These are phyloP conservation scores for Eubasilissa regina DNA, from an alignment of 1,140 invertebrate genomes.

Conservation along the genomic window DNA sequence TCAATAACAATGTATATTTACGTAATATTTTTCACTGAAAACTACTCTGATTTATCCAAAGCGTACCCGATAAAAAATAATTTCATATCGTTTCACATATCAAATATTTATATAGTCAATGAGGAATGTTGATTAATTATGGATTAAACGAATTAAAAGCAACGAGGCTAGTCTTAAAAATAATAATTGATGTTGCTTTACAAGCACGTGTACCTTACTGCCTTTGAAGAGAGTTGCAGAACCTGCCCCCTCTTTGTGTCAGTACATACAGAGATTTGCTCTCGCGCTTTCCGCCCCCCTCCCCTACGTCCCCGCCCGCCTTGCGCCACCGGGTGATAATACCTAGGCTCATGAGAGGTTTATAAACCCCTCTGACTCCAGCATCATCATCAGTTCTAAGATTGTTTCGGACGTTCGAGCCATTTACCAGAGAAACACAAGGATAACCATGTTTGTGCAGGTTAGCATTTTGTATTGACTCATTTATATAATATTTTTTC, in stretches of 20 bases:
- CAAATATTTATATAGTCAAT: too few relatives aligned
- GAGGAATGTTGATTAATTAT: too few relatives aligned
- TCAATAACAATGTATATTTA: too few relatives aligned
- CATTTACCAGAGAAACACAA: background rate
- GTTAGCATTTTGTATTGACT: background rate
- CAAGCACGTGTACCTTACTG: background rate
- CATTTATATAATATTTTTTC: background rate
- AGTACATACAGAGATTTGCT: constrained; percentile 9
- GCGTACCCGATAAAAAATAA: too few relatives aligned
- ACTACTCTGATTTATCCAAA: too few relatives aligned
- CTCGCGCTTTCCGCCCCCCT: background rate
- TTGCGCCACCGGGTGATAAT: background rate
- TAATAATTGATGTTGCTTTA: too few relatives aligned
- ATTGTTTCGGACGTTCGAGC: constrained; percentile 22
- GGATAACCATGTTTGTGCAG: constrained; percentile 36
- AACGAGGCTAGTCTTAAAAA: too few relatives aligned
- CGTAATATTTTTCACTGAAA: too few relatives aligned
- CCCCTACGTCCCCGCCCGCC: background rate
- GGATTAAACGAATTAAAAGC: too few relatives aligned
- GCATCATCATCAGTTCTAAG: constrained; percentile 33
- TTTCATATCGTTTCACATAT: too few relatives aligned
- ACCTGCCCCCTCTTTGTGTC: background rate
- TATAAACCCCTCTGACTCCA: constrained; percentile 31
- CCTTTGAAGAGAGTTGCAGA: constrained; percentile 22
- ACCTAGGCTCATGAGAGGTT: background rate